phyloP scores from a whole-genome alignment of 2,888 invertebrate genomes.

The Syrista parreyssii region DNA sequence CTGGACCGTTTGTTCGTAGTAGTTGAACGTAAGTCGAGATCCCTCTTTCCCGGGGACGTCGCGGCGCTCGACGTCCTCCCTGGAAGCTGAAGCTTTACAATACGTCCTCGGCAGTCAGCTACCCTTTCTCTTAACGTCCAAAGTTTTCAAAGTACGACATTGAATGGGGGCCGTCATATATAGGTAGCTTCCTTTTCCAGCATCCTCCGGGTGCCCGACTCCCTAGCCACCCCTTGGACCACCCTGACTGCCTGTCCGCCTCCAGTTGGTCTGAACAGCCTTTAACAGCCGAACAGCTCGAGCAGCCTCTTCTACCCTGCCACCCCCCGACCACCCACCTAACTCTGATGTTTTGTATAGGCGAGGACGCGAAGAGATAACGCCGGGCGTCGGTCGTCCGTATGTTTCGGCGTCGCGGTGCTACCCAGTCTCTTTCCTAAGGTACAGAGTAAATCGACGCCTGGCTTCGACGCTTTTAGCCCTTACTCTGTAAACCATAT shows the following conservation, averaged over 20 bases:
- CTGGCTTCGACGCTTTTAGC: not conserved
- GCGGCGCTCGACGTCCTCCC: not conserved
- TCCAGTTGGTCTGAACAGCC: constrained; percentile 17
- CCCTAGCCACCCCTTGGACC: constrained; percentile 28
- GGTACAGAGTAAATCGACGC: not conserved
- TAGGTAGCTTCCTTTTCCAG: constrained; percentile 29
- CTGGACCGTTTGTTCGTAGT: not conserved
- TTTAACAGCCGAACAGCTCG: constrained; percentile 4
- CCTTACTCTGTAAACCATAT: not conserved
- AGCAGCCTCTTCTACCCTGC: constrained; percentile 27
- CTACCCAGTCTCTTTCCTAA: not conserved
- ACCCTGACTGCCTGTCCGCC: constrained; percentile 20
- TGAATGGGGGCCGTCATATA: constrained; percentile 56
- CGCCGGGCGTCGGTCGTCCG: constrained; percentile 18
- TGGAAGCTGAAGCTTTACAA: constrained; percentile 54
- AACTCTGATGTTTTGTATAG: constrained; percentile 47
- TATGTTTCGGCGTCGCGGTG: not conserved
- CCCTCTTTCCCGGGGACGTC: not conserved
- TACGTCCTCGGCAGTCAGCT: constrained; percentile 60
- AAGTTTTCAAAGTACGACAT: constrained; percentile 66
- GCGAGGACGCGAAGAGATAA: constrained; percentile 40
- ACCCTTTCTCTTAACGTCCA: constrained; percentile 65
- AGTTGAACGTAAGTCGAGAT: not conserved
- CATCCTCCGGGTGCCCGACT: constrained; percentile 32
- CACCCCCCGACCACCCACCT: constrained; percentile 35